phyloP scores from a whole-genome alignment of 2,113 vertebrate species.

The Anseranas semipalmata region DNA sequence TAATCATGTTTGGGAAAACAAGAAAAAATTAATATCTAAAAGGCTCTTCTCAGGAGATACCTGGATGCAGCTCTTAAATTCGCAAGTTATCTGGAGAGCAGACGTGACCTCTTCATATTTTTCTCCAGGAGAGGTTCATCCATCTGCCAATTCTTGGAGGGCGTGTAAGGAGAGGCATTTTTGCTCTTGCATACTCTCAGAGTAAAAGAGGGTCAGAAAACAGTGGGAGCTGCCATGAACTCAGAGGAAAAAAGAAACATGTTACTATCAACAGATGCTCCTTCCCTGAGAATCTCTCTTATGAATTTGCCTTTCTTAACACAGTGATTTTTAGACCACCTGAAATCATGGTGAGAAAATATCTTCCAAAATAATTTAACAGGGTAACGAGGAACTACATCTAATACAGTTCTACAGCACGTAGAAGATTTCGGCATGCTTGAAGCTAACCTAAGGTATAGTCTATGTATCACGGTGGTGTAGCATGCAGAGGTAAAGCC shows the following conservation, averaged over 20 bases:
- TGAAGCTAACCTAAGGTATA: not conserved
- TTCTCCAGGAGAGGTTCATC: not conserved
- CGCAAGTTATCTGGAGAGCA: not conserved
- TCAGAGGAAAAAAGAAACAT: not conserved
- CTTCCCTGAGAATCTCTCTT: not conserved
- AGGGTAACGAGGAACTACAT: not conserved
- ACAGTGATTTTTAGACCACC: not conserved
- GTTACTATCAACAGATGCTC: not conserved
- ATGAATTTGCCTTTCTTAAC: not conserved
- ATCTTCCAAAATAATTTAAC: not conserved
- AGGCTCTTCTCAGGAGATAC: not conserved
- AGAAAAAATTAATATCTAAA: not conserved
- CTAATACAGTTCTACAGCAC: not conserved
- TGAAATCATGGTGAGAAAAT: not conserved
- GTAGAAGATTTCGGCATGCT: not conserved
- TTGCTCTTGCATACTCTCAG: not conserved
- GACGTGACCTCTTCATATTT: not conserved
- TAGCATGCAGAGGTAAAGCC: not conserved
- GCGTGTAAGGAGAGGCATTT: conserved; percentile 35
- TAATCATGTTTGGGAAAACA: not conserved
- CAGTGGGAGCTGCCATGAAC: not conserved
- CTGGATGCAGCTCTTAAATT: not conserved
- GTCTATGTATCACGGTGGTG: not conserved
- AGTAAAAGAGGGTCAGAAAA: not conserved
- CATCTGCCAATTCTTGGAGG: conserved; percentile 33